Percentiles rank a stretch among this genome's conserved stretches.
Conservation (phyloP, 2,797 vertebrate genomes). For the Galagoides demidoff region DNA sequence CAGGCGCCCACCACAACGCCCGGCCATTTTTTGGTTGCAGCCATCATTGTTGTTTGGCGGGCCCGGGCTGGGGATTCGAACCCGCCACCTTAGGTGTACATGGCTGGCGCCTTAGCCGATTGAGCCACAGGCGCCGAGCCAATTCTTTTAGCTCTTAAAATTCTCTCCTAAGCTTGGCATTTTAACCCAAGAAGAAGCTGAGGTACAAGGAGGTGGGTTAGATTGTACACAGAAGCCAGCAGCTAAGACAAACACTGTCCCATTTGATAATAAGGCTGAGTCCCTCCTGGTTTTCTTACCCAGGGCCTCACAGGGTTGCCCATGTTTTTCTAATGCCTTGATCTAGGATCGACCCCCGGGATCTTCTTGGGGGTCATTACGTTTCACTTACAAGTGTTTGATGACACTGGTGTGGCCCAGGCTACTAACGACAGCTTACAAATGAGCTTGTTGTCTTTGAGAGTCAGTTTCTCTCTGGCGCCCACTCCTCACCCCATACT, state of each 20-base stretch:
- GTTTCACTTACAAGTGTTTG: neutral
- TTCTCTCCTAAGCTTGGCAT: neutral
- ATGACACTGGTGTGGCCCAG: neutral
- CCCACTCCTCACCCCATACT: rapidly evolving
- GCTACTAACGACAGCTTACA: neutral
- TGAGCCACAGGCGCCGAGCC: no score
- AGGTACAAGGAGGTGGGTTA: neutral
- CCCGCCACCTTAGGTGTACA: no score
- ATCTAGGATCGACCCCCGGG: neutral
- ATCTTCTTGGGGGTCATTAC: neutral
- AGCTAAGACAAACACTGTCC: neutral
- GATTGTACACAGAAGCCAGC: neutral
- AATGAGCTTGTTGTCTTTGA: neutral
- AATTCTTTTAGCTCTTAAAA: neutral
- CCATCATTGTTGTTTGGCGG: no score
- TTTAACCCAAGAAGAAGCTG: conserved; percentile 28
- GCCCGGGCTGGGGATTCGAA: no score
- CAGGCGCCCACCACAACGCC: no score
- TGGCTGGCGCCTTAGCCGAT: no score
- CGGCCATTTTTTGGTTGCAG: no score
- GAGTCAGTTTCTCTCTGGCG: neutral
- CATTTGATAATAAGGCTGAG: no score
- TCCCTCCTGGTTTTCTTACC: neutral
- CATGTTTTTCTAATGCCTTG: neutral
- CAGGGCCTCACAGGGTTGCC: neutral